Evolutionary conservation across 2,888 invertebrate genomes (phyloP), one percentile per base, ranked within the genome.

Genomic region (Melanchra persicariae): DNA sequence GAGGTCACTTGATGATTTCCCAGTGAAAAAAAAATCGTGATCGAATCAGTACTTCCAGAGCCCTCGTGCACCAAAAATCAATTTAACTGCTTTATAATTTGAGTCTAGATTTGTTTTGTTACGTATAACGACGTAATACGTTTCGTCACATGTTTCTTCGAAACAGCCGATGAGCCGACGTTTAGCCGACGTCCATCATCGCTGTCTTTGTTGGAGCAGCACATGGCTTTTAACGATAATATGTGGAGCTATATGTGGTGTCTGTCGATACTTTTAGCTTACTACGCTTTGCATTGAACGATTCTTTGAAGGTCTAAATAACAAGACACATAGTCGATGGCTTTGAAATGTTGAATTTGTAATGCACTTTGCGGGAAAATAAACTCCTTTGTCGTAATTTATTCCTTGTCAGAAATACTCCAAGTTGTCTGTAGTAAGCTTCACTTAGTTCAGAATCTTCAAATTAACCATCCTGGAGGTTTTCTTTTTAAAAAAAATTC

Each of bases 191-290:
- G 59, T 74, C 80, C 26, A 43, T 77, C 80, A 74, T 68, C 81
- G 69, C 40, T 37, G 71, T 79, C 43, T 72, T 77, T 79, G 75
- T 79, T 57, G 22, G 51, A 57, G 51, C 45, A 64, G 22, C 79
- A 73, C 73, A 60, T 72, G 79, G 73, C 59, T 72, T 79, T 79
- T 57, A 78, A 37, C 26, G 43, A 30, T 63, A 37, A 26, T 49
- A 55, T n/a, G 26, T 43, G 19, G n/a, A 54, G 63, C 45, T n/a
- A 22, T 43, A 52, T 55, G 52, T 26, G 19, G 34, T 34, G 19
- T 51, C 8, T 70, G 24, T 59, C 15, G 30, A 70, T 70, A 61
- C n/a, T 45, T 78, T 57, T 55, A 74, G 57, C 45, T 37, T 49
- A 43, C 15, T 64, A 45, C 64, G 24, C 26, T n/a, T 59, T 71